Base-by-base conservation (phyloP, 2,888 invertebrate species). In the Eupsilia transversa region DNA sequence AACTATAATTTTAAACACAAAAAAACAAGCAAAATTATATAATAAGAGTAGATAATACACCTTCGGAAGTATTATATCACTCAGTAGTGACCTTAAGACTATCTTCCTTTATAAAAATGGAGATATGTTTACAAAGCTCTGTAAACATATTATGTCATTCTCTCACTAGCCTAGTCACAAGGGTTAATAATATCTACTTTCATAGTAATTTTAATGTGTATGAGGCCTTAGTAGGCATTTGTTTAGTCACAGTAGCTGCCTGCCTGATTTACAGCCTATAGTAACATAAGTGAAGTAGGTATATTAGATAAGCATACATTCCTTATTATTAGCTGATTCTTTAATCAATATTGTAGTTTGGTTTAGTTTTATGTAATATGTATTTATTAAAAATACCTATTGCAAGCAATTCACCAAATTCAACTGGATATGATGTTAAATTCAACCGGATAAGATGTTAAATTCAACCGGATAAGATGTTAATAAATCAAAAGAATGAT, bases 61-160 rank as follows among this genome's bases (percentile, higher is more conserved):
- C 65, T 69, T 41, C 0, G 5, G 65, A 69, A 69, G 41, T 72
- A 71, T 79, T 71, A 72, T 69, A 68, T 69, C 59, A 69, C 14
- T 66, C 59, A 69, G 6, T 56, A 33, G 56, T 70, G 68, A 74
- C 81, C 75, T 69, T 70, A 49, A 74, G 23, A 79, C 67, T 75
- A 78, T 76, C 70, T 74, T 57, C 65, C 54, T 70, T 59, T 64
- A 77, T 35, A 71, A 69, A 64, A 72, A 74, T 57, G 41, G 57
- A 67, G 46, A 78, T 66, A 43, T 80, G 75, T 76, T 76, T 81
- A 79, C 68, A 82, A 30, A 69, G 57, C 73, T 74, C 52, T 72
- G 69, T 79, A 78, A 79, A 76, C 78, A 79, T 71, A 74, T 79
- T 78, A 74, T 71, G 66, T 75, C 69, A 80, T 65, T 17, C 63